These are phyloP conservation scores for Ypsolopha sequella DNA, from an alignment of 2,888 invertebrate genomes.

Conservation along the genomic window DNA sequence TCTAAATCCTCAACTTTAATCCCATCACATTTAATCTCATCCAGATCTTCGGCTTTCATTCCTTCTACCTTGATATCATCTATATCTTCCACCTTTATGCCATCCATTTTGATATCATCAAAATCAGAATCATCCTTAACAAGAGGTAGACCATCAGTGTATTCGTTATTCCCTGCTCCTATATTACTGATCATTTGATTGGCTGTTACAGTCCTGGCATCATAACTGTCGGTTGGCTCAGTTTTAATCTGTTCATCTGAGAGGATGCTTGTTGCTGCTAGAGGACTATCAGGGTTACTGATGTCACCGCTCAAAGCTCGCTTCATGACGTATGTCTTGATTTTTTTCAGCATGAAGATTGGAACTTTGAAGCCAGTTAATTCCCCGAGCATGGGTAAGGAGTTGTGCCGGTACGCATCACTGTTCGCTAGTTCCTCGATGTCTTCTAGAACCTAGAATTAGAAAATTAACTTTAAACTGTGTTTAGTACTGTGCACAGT, in stretches of 20 bases:
- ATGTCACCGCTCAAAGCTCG: constrained; percentile 39
- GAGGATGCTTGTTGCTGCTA: constrained; percentile 37
- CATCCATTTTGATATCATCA: constrained; percentile 31
- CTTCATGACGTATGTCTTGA: constrained; percentile 73
- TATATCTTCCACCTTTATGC: constrained; percentile 55
- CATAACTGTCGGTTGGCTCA: constrained; percentile 47
- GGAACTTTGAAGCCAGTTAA: constrained; percentile 83
- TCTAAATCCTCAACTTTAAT: constrained; percentile 56
- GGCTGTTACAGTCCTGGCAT: constrained; percentile 44
- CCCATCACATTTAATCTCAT: constrained; percentile 46
- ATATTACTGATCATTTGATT: constrained; percentile 45
- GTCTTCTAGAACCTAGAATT: constrained; percentile 75
- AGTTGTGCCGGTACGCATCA: constrained; percentile 78
- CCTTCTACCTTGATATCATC: constrained; percentile 59
- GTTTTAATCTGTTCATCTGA: constrained; percentile 47
- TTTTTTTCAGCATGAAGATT: constrained; percentile 80
- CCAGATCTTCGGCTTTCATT: constrained; percentile 54
- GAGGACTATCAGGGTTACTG: constrained; percentile 45
- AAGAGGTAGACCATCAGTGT: constrained; percentile 25
- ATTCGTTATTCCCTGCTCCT: constrained; percentile 14
- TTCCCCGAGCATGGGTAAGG: constrained; percentile 74
- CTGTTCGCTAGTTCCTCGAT: constrained; percentile 80
- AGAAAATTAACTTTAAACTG: not conserved
- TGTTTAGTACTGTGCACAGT: not conserved
- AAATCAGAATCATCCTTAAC: constrained; percentile 54